A percentile compares a stretch with the other conserved stretches of the same genome.
Conservation (phyloP, 2,113 vertebrate species). For the Xenus cinereus region DNA sequence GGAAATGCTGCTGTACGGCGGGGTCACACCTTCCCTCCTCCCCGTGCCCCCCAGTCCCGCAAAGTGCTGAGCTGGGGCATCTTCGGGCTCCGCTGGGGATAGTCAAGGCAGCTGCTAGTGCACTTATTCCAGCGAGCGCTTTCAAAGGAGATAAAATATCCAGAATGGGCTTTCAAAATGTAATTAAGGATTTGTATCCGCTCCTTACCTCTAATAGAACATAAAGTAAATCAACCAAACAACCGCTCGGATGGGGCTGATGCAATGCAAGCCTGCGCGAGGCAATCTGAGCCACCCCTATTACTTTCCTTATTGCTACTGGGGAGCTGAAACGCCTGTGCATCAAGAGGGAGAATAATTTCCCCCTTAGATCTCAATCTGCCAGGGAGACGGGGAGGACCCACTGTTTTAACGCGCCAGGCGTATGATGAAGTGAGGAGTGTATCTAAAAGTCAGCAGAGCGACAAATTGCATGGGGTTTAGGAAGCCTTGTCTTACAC, state of each 20-base stretch:
- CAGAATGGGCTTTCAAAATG: not conserved
- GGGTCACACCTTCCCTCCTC: not conserved
- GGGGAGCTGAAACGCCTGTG: not conserved
- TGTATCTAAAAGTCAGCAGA: slow-evolving; percentile 16
- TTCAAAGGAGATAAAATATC: not conserved
- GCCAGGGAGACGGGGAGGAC: not conserved
- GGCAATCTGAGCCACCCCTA: not conserved
- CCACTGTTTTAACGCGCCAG: not conserved
- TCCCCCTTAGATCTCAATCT: not conserved
- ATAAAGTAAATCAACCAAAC: not conserved
- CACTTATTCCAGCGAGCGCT: not conserved
- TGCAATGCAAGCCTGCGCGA: not conserved
- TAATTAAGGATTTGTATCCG: slow-evolving; percentile 24
- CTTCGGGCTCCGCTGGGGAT: not conserved
- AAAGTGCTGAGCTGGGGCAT: not conserved
- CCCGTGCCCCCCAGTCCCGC: not conserved
- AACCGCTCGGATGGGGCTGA: not conserved
- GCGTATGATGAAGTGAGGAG: not conserved
- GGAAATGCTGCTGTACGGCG: not conserved
- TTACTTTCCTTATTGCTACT: not conserved
- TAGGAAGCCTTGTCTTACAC: not conserved
- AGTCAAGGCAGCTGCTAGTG: not conserved
- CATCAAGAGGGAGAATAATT: not conserved
- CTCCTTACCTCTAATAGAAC: slow-evolving; percentile 5
- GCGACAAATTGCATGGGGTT: not conserved